These are phyloP conservation scores for Orthonychiurus folsomi DNA, from an alignment of 2,888 invertebrate species.

Conservation along the genomic window DNA sequence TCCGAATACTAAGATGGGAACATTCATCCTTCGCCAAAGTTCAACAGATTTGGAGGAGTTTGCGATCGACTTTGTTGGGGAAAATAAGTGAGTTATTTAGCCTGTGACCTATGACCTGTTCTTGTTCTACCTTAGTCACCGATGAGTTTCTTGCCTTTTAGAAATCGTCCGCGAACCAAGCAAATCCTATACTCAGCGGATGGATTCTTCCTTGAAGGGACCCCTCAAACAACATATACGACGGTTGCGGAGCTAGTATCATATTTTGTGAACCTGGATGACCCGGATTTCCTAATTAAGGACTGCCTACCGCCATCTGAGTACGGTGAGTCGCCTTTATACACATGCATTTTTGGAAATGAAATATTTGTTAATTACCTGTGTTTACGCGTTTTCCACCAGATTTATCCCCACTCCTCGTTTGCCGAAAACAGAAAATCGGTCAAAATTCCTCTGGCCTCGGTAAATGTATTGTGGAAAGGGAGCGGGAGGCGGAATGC, in stretches of 20 bases:
- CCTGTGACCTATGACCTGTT: too few relatives aligned
- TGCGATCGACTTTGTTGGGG: constrained; percentile 71
- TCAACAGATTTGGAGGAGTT: constrained; percentile 68
- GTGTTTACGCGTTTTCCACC: too few relatives aligned
- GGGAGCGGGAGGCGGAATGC: constrained; percentile 42
- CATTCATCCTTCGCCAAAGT: constrained; percentile 73
- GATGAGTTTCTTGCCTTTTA: constrained; percentile 14
- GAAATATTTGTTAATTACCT: too few relatives aligned
- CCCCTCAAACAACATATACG: constrained; percentile 19
- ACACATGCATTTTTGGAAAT: too few relatives aligned
- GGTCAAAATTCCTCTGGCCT: too few relatives aligned
- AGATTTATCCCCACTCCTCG: constrained; percentile 62
- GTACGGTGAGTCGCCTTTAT: constrained; percentile 73
- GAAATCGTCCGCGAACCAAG: constrained; percentile 30
- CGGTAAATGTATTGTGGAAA: neutral
- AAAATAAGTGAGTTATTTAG: constrained; percentile 52
- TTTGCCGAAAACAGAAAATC: constrained; percentile 51
- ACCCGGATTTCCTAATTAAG: constrained; percentile 54
- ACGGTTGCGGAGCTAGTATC: constrained; percentile 55
- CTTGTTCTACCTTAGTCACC: neutral
- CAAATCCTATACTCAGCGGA: constrained; percentile 18
- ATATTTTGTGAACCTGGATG: constrained; percentile 49
- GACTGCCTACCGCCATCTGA: constrained; percentile 79
- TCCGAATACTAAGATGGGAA: constrained; percentile 62
- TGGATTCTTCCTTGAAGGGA: constrained; percentile 19